Evolutionary conservation across 1,140 invertebrate species (phyloP), one percentile per base, ranked within the genome.

Genomic region (Pogonomyrmex californicus): DNA sequence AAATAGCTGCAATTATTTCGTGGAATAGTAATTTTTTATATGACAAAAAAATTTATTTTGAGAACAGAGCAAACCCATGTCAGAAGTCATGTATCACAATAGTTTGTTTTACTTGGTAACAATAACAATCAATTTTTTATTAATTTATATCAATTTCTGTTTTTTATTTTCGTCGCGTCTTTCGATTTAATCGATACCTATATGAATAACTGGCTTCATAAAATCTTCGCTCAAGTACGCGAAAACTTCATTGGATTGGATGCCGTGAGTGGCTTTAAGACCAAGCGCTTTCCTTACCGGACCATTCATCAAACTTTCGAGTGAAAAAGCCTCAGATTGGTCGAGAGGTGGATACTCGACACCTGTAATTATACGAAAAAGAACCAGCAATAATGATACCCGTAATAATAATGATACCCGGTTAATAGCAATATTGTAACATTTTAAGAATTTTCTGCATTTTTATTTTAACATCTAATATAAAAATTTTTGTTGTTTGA

Each of bases 131-230:
- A 5, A 23, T 23, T 5, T 14, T 66, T 6, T n/a, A 36, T 70
- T 30, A 30, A 58, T 47, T 1, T 3, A 82, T 7, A 30, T 0
- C 9, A 38, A 5, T 73, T 82, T 17, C 10, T 56, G 71, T 2
- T 7, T 38, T 73, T 49, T 30, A 49, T 30, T 83, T 49, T 49
- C 30, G 23, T 9, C 12, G 14, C 10, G 23, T 60, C 9, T 44
- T n/a, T 68, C 14, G 5, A 47, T 6, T 36, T 44, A 12, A 12
- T 12, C 0, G 5, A 44, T 78, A 97, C 97, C 96, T 91, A 97
- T 95, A 63, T 97, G 92, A 12, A 97, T 96, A 38, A 97, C 98
- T 14, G 98, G 97, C 92, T 98, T 98, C 98, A 99, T 98, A 90
- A 98, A 98, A 92, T 98, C 98, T 30, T 87, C 96, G 23, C 78